Base-by-base conservation (phyloP, 1,140 invertebrate genomes). In the Vanessa atalanta region DNA sequence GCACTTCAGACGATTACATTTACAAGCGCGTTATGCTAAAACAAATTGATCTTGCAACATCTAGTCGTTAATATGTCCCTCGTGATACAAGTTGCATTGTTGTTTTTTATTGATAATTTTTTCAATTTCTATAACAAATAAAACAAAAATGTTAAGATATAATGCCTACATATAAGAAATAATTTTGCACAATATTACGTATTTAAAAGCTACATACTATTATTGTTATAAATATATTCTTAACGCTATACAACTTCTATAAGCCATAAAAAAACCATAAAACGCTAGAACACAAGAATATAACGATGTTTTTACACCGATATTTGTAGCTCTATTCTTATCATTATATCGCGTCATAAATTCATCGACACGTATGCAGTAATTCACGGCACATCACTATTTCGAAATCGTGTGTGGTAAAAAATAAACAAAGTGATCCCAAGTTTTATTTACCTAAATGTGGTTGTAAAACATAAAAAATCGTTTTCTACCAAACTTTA, bases 391-490 rank as follows among this genome's bases (percentile, higher is more conserved):
- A 70, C 88, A 88, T 79, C 88, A 89, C 86, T 91, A 86, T 75
- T 72, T 79, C 77, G 67, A 84, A 86, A 78, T 87, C 88, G 90
- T 91, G 90, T 92, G 90, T 92, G 90, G 90, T 88, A 92, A 86
- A 91, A 92, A 91, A 88, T 78, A 89, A 88, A 88, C 80, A 87
- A 77, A 82, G 80, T 77, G 83, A 84, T 78, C 76, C 72, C 75
- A 81, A 83, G 80, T 88, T 92, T 92, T 92, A 91, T 90, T 89
- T 88, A 86, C 86, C 83, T 85, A 91, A 90, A 92, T 88, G 84
- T 80, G 87, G 88, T 85, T 88, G 87, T 92, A 90, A 91, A 92
- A 89, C 81, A 83, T 83, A 89, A 90, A 90, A 92, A 92, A 90
- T 81, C 83, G 81, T 88, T 88, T 88, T 90, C 88, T 80, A 87